These are phyloP conservation scores for Drosophila barbarae DNA, from an alignment of 2,888 invertebrate genomes.

Conservation along the genomic window DNA sequence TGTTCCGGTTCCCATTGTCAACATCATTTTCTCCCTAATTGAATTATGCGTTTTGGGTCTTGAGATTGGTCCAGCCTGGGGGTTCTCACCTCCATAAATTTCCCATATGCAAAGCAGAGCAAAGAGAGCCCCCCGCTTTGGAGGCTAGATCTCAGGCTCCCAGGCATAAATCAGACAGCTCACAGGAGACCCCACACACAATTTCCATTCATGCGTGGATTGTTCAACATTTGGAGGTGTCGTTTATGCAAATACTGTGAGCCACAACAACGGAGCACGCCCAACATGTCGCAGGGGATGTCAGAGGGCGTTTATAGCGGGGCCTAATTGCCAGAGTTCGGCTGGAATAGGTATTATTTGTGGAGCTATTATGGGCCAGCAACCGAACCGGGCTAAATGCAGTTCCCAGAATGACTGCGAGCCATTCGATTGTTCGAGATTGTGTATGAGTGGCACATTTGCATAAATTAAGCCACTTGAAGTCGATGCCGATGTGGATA, in stretches of 20 bases:
- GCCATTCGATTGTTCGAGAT: constrained; percentile 4
- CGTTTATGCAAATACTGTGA: constrained; percentile 68
- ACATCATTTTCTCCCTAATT: constrained; percentile 47
- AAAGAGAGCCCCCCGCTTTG: constrained; percentile 5
- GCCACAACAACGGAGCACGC: constrained; percentile 56
- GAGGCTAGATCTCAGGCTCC: constrained; percentile 46
- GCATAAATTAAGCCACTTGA: constrained; percentile 74
- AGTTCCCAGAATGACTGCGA: constrained; percentile 44
- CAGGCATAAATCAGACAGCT: constrained; percentile 67
- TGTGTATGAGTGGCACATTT: constrained; percentile 49
- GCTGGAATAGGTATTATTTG: constrained; percentile 17
- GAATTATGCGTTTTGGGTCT: constrained; percentile 58
- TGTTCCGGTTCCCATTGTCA: constrained; percentile 43
- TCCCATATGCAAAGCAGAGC: constrained; percentile 49
- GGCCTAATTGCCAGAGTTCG: constrained; percentile 38
- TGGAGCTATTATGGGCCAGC: constrained; percentile 27
- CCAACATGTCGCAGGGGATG: constrained; percentile 38
- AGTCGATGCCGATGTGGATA: constrained; percentile 38
- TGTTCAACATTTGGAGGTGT: constrained; percentile 66
- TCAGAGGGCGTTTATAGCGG: constrained; percentile 42
- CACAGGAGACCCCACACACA: constrained; percentile 42
- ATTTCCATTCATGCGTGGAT: constrained; percentile 69
- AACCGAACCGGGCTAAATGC: constrained; percentile 54
- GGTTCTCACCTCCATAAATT: constrained; percentile 70
- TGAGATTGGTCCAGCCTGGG: constrained; percentile 27